Percentiles rank a stretch among this genome's conserved stretches.
Conservation (phyloP, 1,140 invertebrate genomes). For the Drosophila tropicalis region DNA sequence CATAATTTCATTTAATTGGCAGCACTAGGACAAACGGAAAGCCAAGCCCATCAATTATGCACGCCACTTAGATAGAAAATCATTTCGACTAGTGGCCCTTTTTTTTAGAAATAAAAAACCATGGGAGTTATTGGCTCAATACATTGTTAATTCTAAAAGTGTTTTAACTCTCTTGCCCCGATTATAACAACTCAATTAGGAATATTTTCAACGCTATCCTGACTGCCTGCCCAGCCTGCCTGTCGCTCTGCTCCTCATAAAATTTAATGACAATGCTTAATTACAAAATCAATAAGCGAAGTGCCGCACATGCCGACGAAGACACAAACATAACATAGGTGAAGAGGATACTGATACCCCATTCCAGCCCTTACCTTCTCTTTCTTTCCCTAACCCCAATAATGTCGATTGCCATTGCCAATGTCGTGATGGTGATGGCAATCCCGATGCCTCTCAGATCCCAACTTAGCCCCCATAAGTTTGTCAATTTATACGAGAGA, state of each 20-base stretch:
- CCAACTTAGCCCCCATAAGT: constrained; percentile 60
- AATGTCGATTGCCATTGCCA: not conserved
- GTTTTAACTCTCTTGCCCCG: not conserved
- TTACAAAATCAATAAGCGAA: constrained; percentile 82
- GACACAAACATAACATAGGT: constrained; percentile 3
- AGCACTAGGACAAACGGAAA: not conserved
- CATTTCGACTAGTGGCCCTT: not conserved
- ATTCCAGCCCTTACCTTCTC: not conserved
- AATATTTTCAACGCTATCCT: constrained; percentile 31
- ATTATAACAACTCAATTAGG: constrained; percentile 73
- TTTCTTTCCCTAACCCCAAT: not conserved
- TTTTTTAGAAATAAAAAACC: not conserved
- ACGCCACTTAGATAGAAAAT: too few relatives aligned
- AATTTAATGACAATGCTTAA: constrained; percentile 83
- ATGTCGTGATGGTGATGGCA: not conserved
- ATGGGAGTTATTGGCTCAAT: not conserved
- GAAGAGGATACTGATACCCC: constrained; percentile 20
- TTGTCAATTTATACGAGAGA: constrained; percentile 74
- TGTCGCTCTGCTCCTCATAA: constrained; percentile 52
- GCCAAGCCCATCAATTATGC: too few relatives aligned
- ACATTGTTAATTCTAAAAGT: constrained; percentile 3
- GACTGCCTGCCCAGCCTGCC: not conserved
- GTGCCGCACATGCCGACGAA: constrained; percentile 65
- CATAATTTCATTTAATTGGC: constrained; percentile 5
- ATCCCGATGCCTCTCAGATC: constrained; percentile 15